Evolutionary conservation across 2,888 invertebrate species (phyloP).

Genomic region (Eristalinus sepulchralis): DNA sequence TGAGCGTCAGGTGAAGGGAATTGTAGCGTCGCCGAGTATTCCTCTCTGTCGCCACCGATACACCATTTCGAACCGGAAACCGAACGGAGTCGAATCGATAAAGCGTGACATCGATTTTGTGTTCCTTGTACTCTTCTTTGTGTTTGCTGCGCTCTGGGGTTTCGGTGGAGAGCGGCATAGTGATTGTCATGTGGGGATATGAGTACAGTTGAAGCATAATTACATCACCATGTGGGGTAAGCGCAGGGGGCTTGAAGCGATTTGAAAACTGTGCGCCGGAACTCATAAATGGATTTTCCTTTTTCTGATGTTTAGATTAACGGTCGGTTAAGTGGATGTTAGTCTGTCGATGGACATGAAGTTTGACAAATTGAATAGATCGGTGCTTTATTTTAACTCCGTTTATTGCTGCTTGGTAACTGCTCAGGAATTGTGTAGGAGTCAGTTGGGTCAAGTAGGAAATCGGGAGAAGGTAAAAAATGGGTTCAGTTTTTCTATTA

Average conservation of each 20-base stretch:
- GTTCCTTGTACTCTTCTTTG: neutral
- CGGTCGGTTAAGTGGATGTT: neutral
- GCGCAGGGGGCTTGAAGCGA: neutral
- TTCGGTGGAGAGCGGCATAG: neutral
- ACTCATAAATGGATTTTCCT: neutral
- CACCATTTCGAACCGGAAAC: conserved; percentile 36
- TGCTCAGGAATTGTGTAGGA: too few relatives aligned
- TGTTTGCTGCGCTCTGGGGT: neutral
- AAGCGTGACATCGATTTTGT: conserved; percentile 34
- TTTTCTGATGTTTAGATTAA: neutral
- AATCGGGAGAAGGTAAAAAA: too few relatives aligned
- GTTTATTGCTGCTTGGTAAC: too few relatives aligned
- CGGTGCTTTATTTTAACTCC: too few relatives aligned
- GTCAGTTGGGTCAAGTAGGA: too few relatives aligned
- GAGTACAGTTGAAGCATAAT: neutral
- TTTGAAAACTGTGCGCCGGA: neutral
- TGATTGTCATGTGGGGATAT: neutral
- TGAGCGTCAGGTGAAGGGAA: conserved; percentile 8
- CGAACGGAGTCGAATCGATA: conserved; percentile 25
- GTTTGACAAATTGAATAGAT: neutral
- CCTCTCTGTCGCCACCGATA: neutral
- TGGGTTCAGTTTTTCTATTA: too few relatives aligned
- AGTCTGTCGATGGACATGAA: neutral
- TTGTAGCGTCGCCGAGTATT: neutral
- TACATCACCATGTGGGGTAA: neutral